Conservation (phyloP, 1,140 invertebrate genomes). For the Atta colombica region DNA sequence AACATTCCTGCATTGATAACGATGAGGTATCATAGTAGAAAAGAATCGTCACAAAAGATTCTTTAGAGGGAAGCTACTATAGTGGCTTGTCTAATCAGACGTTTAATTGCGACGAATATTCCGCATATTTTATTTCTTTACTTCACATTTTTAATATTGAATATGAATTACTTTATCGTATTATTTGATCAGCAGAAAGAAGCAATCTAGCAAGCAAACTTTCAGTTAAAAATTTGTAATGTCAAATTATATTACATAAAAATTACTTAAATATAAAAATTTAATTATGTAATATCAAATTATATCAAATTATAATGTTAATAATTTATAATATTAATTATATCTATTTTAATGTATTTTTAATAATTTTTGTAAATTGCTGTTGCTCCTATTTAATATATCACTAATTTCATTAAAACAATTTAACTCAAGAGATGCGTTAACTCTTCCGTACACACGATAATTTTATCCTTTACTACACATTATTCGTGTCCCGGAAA, state of each 20-base stretch:
- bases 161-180: neutral
- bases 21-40: neutral
- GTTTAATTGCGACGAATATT: conserved; percentile 6
- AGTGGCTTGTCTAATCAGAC: neutral
- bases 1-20: neutral
- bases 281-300: too few species aligned
- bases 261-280: too few species aligned
- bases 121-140: neutral
- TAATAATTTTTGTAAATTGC: too few species aligned
- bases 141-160: neutral
- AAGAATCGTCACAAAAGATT: neutral
- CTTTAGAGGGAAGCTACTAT: neutral
- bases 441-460: too few species aligned
- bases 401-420: too few species aligned
- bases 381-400: too few species aligned
- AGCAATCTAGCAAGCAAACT: neutral
- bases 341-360: too few species aligned
- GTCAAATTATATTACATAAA: neutral
- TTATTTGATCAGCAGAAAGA: neutral
- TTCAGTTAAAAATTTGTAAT: neutral
- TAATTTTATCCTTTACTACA: too few species aligned
- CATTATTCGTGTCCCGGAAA: too few species aligned
- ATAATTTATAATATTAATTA: too few species aligned
- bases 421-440: too few species aligned
- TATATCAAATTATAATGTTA: too few species aligned